Conservation (phyloP, 2,888 invertebrate species). For the Sinelater perroti region DNA sequence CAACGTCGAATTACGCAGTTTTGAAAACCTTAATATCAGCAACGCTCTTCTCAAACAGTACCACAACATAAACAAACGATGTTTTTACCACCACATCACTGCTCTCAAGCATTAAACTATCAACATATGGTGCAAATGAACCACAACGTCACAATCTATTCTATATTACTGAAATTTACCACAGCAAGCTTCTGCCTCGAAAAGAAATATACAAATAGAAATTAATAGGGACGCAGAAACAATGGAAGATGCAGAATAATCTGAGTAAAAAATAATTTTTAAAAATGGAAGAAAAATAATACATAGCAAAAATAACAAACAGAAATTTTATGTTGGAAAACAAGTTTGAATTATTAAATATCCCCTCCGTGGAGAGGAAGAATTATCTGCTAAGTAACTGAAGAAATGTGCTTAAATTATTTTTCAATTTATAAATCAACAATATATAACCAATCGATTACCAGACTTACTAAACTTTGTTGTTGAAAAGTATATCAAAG, state of each 20-base stretch:
- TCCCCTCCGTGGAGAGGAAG: too few species aligned
- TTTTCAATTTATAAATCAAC: too few species aligned
- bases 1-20: conserved; percentile 6
- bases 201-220: conserved; percentile 9
- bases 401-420: too few species aligned
- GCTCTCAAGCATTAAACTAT: conserved; percentile 1
- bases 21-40: background rate
- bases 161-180: background rate
- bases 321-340: conserved; percentile 7
- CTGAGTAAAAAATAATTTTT: background rate
- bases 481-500: too few species aligned
- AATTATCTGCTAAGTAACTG: too few species aligned
- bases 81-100: background rate
- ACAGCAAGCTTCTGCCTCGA: background rate
- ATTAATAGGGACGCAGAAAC: background rate
- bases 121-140: conserved; percentile 9
- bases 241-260: background rate
- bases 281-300: background rate
- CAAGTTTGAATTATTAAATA: conserved; percentile 3
- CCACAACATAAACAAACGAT: conserved; percentile 1
- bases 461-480: too few species aligned
- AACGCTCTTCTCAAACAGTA: background rate
- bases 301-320: conserved; percentile 2
- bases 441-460: too few species aligned
- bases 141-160: conserved; percentile 3